phyloP scores from a whole-genome alignment of 2,113 vertebrate species.

The Suncus etruscus region DNA sequence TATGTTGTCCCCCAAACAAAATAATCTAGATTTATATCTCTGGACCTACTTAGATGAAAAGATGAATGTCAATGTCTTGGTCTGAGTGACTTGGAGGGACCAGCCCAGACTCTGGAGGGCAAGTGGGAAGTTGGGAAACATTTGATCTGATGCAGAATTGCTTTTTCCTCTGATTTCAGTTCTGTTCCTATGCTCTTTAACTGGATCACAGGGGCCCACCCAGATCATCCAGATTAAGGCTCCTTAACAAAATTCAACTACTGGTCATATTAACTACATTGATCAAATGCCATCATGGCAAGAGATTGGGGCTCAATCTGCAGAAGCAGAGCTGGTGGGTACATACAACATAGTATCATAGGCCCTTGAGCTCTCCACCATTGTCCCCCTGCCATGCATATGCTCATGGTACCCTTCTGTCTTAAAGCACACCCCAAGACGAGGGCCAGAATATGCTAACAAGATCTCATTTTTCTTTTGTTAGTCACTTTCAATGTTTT shows the following conservation, averaged over 20 bases:
- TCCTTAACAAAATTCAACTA: background rate
- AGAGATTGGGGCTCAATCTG: background rate
- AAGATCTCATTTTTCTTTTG: background rate
- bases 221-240: background rate
- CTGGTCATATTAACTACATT: background rate
- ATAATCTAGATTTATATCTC: background rate
- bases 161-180: background rate
- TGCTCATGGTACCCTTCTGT: background rate
- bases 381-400: background rate
- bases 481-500: background rate
- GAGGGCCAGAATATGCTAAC: background rate
- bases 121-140: background rate
- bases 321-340: too few relatives aligned
- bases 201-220: background rate
- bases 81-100: background rate
- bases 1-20: background rate
- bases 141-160: background rate
- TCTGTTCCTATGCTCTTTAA: background rate
- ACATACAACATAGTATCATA: too few relatives aligned
- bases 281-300: background rate
- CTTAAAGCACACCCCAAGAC: too few relatives aligned
- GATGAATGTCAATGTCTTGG: background rate
- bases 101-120: background rate
- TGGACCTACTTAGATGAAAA: background rate
- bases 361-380: background rate